phyloP scores from a whole-genome alignment of 2,888 invertebrate genomes.

The Arrhopalites spinosus region DNA sequence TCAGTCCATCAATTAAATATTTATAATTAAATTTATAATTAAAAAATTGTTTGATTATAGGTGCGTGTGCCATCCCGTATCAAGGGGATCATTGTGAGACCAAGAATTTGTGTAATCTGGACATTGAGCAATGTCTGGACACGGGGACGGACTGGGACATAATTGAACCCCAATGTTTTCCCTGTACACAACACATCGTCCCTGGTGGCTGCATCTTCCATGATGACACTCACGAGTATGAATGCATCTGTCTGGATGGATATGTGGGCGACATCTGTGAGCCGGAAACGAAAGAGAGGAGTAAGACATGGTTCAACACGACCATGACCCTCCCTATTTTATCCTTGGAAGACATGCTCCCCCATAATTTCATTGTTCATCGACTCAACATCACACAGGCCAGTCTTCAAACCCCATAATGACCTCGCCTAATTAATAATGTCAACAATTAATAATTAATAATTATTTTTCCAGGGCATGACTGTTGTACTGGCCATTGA shows the following conservation, averaged over 20 bases:
- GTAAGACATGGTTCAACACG: too few species aligned
- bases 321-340: conserved; percentile 6
- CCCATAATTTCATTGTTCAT: conserved; percentile 25
- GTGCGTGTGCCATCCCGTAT: conserved; percentile 22
- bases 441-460: too few species aligned
- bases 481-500: too few species aligned
- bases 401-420: too few species aligned
- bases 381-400: too few species aligned
- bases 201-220: neutral
- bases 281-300: too few species aligned
- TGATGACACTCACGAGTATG: neutral
- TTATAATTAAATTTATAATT: too few species aligned
- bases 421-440: too few species aligned
- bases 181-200: neutral
- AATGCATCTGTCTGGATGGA: conserved; percentile 10
- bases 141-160: neutral
- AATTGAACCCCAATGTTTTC: conserved; percentile 18
- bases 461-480: too few species aligned
- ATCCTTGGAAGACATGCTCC: neutral
- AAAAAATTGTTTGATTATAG: too few species aligned
- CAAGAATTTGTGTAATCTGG: conserved; percentile 19
- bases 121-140: conserved; percentile 20
- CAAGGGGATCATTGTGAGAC: conserved; percentile 24
- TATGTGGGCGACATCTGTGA: conserved; percentile 2
- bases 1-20: too few species aligned